Evolutionary conservation across 2,888 invertebrate genomes (phyloP), one percentile per base, ranked within the genome.

Genomic region (Resseliella maxima): DNA sequence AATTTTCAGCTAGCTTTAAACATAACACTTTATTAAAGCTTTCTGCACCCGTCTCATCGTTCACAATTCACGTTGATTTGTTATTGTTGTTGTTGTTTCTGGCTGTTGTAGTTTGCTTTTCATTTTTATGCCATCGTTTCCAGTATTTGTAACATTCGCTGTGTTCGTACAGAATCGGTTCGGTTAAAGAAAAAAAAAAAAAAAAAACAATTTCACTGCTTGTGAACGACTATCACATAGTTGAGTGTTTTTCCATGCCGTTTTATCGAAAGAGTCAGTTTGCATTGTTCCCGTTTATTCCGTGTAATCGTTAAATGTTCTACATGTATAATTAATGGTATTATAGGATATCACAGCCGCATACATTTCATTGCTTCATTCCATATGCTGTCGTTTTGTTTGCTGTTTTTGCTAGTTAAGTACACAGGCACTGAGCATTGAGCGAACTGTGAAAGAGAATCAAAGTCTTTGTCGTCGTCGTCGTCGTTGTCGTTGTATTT

Each of bases 321-420:
- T 72, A 72, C 72, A 72, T 72, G 72, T 72, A 72, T 72, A 72
- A 72, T 72, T 72, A 72, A 72, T 72, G 72, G 72, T 72, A 72
- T 72, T 72, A 72, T 72, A 72, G 72, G 72, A 72, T 31, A 72
- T 72, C 72, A 35, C 72, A 72, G 31, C 31, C 72, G 35, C 72
- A 72, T 72, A 72, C 72, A 72, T 31, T 31, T 72, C 59, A 59
- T 59, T 59, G 59, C 59, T 59, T 27, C 72, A 72, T 35, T 72
- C 72, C 72, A 72, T 72, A 72, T 72, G 72, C 72, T 72, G n/a
- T n/a, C n/a, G n/a, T 18, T 31, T 31, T 15, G 31, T 2, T 18
- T 27, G 59, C 59, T 59, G 24, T 24, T 59, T 6, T 18, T 50
- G 50, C 50, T 50, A 50, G 10, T 50, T 50, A 2, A 21, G 50